Conservation (phyloP, 92 coral and sea anemone species). For the Montipora capitata region DNA sequence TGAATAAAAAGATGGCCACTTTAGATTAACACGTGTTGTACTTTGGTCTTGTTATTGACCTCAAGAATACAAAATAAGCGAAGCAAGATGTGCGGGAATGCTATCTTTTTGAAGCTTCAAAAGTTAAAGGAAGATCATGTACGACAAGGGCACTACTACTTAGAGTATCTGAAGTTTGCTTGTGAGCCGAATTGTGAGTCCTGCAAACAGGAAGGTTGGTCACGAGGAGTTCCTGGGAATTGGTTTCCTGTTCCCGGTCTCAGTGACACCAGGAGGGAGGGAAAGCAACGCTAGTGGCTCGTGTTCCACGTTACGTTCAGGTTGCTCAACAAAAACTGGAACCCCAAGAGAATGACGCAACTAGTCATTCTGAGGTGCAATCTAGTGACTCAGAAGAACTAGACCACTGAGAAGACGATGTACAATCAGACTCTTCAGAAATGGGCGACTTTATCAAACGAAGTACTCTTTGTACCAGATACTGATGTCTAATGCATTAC, state of each 20-base stretch:
- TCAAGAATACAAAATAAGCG: no score
- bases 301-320: constrained; percentile 1
- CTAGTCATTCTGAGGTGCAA: neutral
- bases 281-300: constrained; percentile 4
- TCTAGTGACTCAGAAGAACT: neutral
- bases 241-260: constrained; percentile 62
- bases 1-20: no score
- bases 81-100: constrained; percentile 54
- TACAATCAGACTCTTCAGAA: constrained; percentile 1
- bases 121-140: constrained; percentile 44
- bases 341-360: neutral
- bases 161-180: constrained; percentile 46
- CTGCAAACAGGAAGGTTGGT: constrained; percentile 32
- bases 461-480: constrained; percentile 16
- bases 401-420: neutral
- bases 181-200: constrained; percentile 27
- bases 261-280: constrained; percentile 39
- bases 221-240: constrained; percentile 61
- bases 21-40: no score
- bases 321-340: neutral
- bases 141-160: constrained; percentile 26
- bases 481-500: constrained; percentile 14
- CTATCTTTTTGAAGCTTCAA: constrained; percentile 33
- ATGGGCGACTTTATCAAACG: constrained; percentile 4
- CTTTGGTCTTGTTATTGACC: no score